Evolutionary conservation across 2,888 invertebrate genomes (phyloP).

Genomic region (Nomada flava): DNA sequence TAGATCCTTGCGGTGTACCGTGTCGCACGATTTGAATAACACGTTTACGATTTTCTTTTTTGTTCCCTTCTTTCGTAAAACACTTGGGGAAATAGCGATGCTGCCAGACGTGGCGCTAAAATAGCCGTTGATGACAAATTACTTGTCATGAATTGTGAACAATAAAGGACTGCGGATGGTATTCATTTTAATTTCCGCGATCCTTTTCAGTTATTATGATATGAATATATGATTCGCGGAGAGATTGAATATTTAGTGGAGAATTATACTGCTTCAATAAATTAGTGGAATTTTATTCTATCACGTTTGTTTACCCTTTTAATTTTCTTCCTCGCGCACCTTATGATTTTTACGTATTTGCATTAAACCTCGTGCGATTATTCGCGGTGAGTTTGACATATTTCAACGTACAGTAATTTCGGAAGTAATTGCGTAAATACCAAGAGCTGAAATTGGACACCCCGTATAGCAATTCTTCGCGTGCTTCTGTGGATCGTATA

Average conservation of each 20-base stretch:
- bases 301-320: too few relatives aligned
- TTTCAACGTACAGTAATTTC: not conserved
- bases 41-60: slow-evolving; percentile 26
- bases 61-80: not conserved
- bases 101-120: not conserved
- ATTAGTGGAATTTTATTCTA: too few relatives aligned
- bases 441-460: not conserved
- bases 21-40: slow-evolving; percentile 47
- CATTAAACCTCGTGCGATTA: too few relatives aligned
- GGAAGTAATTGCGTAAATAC: not conserved
- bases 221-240: too few relatives aligned
- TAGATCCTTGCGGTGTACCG: slow-evolving; percentile 45
- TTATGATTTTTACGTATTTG: too few relatives aligned
- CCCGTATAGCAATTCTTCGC: slow-evolving; percentile 15
- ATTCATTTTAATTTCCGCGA: not conserved
- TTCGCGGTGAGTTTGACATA: too few relatives aligned
- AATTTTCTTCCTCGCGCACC: too few relatives aligned
- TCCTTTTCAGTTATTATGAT: not conserved
- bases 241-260: too few relatives aligned
- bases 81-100: not conserved
- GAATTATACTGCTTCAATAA: too few relatives aligned
- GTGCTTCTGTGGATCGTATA: slow-evolving; percentile 31
- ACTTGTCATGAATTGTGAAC: not conserved
- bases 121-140: not conserved
- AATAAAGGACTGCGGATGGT: not conserved